phyloP scores from a whole-genome alignment of 2,888 invertebrate species.

The Tetanocera ferruginea region DNA sequence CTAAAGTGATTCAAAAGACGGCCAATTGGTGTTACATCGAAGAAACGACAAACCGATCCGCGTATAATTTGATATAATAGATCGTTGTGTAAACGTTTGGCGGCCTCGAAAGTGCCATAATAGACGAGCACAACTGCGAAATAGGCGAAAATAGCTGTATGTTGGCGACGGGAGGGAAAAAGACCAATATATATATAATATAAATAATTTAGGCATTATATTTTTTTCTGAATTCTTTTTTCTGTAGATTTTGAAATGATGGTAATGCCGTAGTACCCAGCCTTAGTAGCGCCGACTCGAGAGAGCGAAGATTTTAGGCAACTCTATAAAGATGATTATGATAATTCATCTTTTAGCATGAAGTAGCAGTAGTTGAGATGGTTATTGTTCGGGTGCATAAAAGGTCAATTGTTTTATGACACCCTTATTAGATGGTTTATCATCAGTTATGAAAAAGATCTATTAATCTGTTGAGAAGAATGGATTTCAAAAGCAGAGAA shows the following conservation, averaged over 20 bases:
- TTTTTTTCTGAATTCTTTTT: neutral
- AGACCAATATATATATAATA: neutral
- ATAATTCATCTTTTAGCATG: no score
- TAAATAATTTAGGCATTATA: neutral
- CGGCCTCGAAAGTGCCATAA: constrained; percentile 74
- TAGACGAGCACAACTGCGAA: constrained; percentile 73
- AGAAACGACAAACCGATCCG: constrained; percentile 77
- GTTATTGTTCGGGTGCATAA: no score
- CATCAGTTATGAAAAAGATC: no score
- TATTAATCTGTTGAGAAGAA: no score
- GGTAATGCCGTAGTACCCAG: neutral
- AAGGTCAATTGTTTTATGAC: no score
- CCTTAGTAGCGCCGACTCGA: no score
- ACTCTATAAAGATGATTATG: no score
- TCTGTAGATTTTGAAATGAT: neutral
- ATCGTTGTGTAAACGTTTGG: constrained; percentile 73
- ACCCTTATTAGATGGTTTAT: no score
- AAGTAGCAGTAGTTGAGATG: no score
- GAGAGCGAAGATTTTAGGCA: no score
- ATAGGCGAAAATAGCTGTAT: constrained; percentile 71
- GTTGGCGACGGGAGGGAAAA: neutral
- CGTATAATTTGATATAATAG: constrained; percentile 74
- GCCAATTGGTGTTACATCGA: constrained; percentile 79
- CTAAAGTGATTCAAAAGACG: constrained; percentile 79
- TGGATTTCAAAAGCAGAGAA: no score